phyloP scores from a whole-genome alignment of 2,113 vertebrate species.

The Oreotrochilus melanogaster region DNA sequence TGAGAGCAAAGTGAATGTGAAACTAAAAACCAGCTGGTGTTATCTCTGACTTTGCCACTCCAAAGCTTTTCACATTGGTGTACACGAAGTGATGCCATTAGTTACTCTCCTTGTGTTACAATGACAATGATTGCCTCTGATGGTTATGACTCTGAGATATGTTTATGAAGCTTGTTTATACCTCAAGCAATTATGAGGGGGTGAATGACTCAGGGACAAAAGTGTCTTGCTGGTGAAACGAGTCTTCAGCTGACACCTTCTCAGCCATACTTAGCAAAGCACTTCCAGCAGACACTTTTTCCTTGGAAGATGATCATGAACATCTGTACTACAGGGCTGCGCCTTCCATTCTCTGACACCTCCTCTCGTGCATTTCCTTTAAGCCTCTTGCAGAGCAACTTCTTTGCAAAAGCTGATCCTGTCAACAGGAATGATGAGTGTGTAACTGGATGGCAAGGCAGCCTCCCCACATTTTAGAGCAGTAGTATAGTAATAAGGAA shows the following conservation, averaged over 20 bases:
- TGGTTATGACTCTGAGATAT: neutral
- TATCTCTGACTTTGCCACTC: neutral
- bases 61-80: neutral
- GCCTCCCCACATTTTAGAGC: neutral
- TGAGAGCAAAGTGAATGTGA: neutral
- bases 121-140: neutral
- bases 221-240: neutral
- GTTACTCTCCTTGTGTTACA: neutral
- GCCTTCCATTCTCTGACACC: neutral
- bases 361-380: neutral
- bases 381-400: neutral
- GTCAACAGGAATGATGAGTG: neutral
- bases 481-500: neutral
- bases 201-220: neutral
- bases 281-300: neutral
- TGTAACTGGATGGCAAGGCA: neutral
- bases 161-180: conserved; percentile 19
- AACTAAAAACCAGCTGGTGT: neutral
- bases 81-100: neutral
- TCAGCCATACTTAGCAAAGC: neutral
- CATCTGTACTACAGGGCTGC: neutral
- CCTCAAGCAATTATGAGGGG: neutral
- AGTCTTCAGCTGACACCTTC: neutral
- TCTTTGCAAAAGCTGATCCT: neutral
- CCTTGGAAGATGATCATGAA: neutral